phyloP scores from a whole-genome alignment of 2,113 vertebrate genomes.

The Neolamprologus brichardi region DNA sequence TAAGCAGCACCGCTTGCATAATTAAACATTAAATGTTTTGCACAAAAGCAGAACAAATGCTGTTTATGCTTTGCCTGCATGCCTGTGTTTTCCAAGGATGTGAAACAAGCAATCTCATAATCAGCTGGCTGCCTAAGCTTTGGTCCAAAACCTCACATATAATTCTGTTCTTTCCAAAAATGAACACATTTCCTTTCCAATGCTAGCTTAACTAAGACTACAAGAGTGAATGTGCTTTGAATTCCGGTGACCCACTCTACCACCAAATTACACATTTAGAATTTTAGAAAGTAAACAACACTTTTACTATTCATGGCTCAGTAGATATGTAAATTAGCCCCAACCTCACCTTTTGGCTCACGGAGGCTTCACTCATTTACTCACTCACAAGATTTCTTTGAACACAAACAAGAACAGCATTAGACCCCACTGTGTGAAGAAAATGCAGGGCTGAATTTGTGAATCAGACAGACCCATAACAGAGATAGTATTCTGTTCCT shows the following conservation, averaged over 20 bases:
- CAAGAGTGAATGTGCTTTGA: not conserved
- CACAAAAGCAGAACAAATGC: not conserved
- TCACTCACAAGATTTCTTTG: not conserved
- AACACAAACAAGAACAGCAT: not conserved
- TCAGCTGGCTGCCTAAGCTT: not conserved
- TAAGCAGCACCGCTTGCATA: not conserved
- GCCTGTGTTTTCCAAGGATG: not conserved
- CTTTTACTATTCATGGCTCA: not conserved
- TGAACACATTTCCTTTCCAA: not conserved
- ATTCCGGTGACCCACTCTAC: not conserved
- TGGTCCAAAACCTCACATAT: not conserved
- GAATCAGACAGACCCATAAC: not conserved
- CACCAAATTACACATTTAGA: not conserved
- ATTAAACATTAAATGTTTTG: not conserved
- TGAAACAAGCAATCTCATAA: not conserved
- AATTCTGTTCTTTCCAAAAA: not conserved
- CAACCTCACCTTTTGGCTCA: not conserved
- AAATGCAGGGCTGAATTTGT: not conserved
- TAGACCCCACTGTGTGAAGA: not conserved
- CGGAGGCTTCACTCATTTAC: not conserved
- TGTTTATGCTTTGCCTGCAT: not conserved
- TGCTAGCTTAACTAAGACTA: not conserved
- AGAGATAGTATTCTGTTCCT: not conserved
- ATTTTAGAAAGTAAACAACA: not conserved
- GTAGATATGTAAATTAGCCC: not conserved